Conservation (phyloP, 1,140 invertebrate species). For the Heterodera carotae region DNA sequence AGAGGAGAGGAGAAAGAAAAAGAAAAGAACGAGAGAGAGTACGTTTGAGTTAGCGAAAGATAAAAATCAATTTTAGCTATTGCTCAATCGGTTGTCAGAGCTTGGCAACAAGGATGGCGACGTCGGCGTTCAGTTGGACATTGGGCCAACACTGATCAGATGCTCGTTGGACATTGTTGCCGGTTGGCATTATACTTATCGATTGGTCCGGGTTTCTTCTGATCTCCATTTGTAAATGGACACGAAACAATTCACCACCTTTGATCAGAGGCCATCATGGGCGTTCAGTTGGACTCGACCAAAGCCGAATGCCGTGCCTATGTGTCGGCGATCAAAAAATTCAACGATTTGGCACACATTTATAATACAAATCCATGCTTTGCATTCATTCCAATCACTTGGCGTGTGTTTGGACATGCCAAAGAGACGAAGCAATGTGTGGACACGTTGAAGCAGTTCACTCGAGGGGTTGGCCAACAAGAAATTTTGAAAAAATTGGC, state of each 20-base stretch:
- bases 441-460: constrained; percentile 68
- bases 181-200: constrained; percentile 53
- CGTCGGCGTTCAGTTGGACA: background rate
- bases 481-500: constrained; percentile 8
- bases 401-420: constrained; percentile 76
- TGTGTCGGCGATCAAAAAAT: constrained; percentile 75
- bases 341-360: constrained; percentile 55
- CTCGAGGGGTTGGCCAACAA: constrained; percentile 39
- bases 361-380: constrained; percentile 75
- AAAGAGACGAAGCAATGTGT: constrained; percentile 76
- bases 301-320: constrained; percentile 74
- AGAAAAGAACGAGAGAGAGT: no score
- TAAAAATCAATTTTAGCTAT: background rate
- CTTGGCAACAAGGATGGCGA: background rate
- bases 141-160: background rate
- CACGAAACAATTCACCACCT: background rate
- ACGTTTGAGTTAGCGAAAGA: background rate
- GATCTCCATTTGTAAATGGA: background rate
- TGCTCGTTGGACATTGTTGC: constrained; percentile 33
- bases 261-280: constrained; percentile 77
- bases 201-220: no score
- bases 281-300: constrained; percentile 74
- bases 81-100: background rate
- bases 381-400: constrained; percentile 81
- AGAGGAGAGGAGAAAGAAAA: no score